Base-by-base conservation (phyloP, 1,140 invertebrate species). In the Monomorium pharaonis region DNA sequence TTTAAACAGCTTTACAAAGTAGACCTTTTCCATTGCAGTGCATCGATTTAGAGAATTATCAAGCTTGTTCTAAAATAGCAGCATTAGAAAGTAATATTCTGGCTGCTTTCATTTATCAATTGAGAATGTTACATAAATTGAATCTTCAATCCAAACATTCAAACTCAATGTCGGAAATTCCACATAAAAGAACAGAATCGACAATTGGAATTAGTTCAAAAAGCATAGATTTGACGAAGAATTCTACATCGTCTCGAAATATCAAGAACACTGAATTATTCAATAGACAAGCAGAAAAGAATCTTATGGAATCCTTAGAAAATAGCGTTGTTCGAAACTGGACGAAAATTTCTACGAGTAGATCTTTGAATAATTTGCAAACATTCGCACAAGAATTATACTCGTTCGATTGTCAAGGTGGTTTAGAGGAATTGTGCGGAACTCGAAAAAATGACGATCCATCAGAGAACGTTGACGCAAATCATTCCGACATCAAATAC, bases 391-490 rank as follows among this genome's bases (percentile, higher is more conserved):
- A 95, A 84, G 95, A 95, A 86, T 92, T 95, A 9, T 94, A 94
- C 49, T 93, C 94, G 0, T 95, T 95, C 58, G 94, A 95, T 63
- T 95, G 95, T 83, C 95, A 96, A 85, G 95, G 95, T 56, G 95
- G 95, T 9, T 94, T 91, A 0, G 95, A 96, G 72, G 94, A 95
- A 75, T 88, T 95, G 63, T 95, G 92, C 24, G 93, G 93, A 44
- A 92, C 94, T 37, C 89, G 89, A 10, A 95, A 92, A 74, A 88
- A 86, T n/a, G 90, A 92, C 3, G 88, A 91, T 58, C 72, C 88
- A 10, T 51, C 88, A 10, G 2, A 24, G 9, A 87, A 81, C 27
- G 49, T 91, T n/a, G 89, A 91, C 4, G 92, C 91, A 58, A 86
- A 85, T 12, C 84, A 87, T 6, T 76, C 86, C 7, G 86, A 91